Base-by-base conservation (phyloP, 2,797 vertebrate species). In the Sebastes trivittatus region DNA sequence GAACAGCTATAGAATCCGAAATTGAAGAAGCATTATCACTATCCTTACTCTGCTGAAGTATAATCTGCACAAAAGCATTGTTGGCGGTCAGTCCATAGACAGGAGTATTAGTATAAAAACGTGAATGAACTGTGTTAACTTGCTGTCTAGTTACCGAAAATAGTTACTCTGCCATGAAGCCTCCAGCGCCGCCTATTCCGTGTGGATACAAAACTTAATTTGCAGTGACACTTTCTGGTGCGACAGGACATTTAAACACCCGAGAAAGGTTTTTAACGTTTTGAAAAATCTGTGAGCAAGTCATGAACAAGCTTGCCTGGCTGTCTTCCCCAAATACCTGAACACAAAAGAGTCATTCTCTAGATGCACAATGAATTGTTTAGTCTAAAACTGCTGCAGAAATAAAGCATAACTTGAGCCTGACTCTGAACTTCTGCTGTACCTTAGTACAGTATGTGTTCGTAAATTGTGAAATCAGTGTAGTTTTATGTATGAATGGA, bases 401-500 rank as follows among this genome's bases (percentile, higher is more conserved):
- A 55, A 55, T 34, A 60, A 52, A 5, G 2, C 46, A 27, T 42
- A 61, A 60, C 13, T 49, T 11, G 2, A 65, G 42, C 18, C 27
- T n/a, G 11, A 38, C 58, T 65, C 11, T 77, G 70, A 65, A 30
- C 25, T 52, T 76, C 13, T 34, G 27, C 2, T 14, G n/a, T 1
- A 4, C 10, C 4, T 36, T 5, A 36, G 14, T 7, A 25, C 18
- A 52, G 20, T 49, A 11, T 42, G 30, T 3, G 2, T 56, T 5
- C 1, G 9, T 32, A 59, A 56, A 46, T 36, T 4, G 32, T 1
- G 23, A 56, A 76, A 66, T 34, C 20, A 20, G 9, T 30, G 20
- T 62, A 18, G 18, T 77, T 82, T 65, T 68, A n/a, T 23, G 46
- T 27, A 25, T 46, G 49, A 75, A 68, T 18, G 58, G 58, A 72